These are phyloP conservation scores for Crambe crambe DNA, from an alignment of 37 sponge, comb jelly and placozoan species.

Conservation along the genomic window DNA sequence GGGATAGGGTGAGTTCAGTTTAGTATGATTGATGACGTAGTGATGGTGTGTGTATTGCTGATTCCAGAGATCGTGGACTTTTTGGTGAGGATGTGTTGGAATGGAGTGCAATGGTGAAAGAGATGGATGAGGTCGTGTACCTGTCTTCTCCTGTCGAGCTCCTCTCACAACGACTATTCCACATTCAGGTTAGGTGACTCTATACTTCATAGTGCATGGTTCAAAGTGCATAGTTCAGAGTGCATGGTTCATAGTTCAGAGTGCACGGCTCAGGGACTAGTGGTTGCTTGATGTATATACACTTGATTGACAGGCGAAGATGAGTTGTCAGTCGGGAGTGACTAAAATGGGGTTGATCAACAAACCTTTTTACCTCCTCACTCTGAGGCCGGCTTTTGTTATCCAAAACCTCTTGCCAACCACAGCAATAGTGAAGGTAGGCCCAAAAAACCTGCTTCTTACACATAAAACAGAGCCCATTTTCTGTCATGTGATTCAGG, in stretches of 20 bases:
- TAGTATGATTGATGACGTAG: neutral
- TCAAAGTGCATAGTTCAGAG: neutral
- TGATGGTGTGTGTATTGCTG: too few species aligned
- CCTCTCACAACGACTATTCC: neutral
- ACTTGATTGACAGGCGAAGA: neutral
- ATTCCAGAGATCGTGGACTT: neutral
- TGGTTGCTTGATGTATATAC: too few species aligned
- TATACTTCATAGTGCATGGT: neutral
- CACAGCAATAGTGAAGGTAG: too few species aligned
- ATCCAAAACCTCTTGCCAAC: slow-evolving; percentile 47
- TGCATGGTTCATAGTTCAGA: neutral
- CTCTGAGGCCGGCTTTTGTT: slow-evolving; percentile 29
- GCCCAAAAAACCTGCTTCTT: too few species aligned
- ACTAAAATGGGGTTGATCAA: neutral
- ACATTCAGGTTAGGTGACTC: neutral
- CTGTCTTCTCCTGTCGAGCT: neutral
- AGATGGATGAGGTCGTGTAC: neutral
- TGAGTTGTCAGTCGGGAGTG: neutral
- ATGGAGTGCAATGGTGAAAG: neutral
- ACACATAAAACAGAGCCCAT: too few species aligned
- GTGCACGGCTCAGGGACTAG: neutral
- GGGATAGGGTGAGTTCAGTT: slow-evolving; percentile 1
- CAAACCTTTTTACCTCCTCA: slow-evolving; percentile 39
- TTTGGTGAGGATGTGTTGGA: neutral
- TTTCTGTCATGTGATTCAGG: too few species aligned